A percentile compares a stretch with the other conserved stretches of the same genome.
Evolutionary conservation across 1,140 invertebrate genomes (phyloP).

Genomic region (Tetraneura akinire): DNA sequence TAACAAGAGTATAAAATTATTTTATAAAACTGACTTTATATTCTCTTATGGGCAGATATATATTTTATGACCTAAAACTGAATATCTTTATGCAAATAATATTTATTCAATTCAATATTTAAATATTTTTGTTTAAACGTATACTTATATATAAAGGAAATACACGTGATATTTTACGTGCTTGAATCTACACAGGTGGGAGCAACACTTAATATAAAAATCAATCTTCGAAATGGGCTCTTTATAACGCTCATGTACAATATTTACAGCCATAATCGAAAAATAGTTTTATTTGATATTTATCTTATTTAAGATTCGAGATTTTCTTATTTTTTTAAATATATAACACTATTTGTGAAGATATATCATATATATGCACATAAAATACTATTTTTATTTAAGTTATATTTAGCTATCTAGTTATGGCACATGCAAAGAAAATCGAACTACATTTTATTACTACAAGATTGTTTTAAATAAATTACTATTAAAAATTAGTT

Average conservation of each 20-base stretch:
- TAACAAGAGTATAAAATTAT: too few species aligned
- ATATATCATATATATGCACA: too few species aligned
- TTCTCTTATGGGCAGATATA: not conserved
- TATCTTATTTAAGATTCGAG: too few species aligned
- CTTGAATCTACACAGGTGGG: not conserved
- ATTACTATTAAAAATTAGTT: too few species aligned
- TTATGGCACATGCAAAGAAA: too few species aligned
- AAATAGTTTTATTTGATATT: too few species aligned
- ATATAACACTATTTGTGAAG: too few species aligned
- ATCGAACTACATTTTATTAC: too few species aligned
- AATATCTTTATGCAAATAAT: slow-evolving; percentile 8
- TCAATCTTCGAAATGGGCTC: not conserved
- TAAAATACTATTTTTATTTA: too few species aligned
- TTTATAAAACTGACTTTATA: not conserved
- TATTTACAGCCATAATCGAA: not conserved
- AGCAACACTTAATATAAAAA: slow-evolving; percentile 27
- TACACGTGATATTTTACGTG: not conserved
- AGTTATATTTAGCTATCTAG: too few species aligned
- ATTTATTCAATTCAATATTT: not conserved
- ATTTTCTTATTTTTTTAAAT: too few species aligned
- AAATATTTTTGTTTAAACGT: slow-evolving; percentile 3
- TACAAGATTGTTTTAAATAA: too few species aligned
- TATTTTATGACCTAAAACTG: not conserved
- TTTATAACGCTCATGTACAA: not conserved
- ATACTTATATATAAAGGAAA: not conserved